phyloP scores from a whole-genome alignment of 2,113 vertebrate genomes.

The Cochlearius cochlearius region DNA sequence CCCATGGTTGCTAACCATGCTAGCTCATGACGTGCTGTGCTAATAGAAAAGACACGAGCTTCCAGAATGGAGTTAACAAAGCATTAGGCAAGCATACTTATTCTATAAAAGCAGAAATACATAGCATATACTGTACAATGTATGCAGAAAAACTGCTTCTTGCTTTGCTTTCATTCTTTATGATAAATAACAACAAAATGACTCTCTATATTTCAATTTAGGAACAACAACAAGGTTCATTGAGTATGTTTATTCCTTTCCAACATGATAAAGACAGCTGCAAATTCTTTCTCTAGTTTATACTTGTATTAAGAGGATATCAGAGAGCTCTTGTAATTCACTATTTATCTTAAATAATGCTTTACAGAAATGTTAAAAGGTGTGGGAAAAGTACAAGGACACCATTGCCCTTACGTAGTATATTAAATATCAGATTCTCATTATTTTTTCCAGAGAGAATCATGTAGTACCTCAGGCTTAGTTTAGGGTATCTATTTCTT shows the following conservation, averaged over 20 bases:
- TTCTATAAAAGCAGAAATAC: neutral
- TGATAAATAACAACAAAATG: neutral
- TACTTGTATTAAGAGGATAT: neutral
- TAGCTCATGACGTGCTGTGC: neutral
- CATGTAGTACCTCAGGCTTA: neutral
- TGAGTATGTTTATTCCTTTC: neutral
- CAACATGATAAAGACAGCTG: neutral
- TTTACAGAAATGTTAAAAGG: neutral
- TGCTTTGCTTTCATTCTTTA: neutral
- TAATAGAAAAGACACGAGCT: neutral
- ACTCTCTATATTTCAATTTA: neutral
- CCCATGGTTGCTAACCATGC: neutral
- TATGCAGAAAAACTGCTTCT: neutral
- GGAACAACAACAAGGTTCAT: neutral
- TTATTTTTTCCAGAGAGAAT: neutral
- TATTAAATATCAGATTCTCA: neutral
- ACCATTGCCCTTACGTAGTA: rapidly evolving
- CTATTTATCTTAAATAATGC: neutral
- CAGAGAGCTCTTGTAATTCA: neutral
- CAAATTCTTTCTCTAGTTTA: neutral
- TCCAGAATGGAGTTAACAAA: neutral
- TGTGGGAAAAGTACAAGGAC: neutral
- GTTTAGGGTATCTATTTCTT: neutral
- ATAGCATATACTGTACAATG: neutral
- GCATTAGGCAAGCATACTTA: neutral